Evolutionary conservation across 2,113 vertebrate species (phyloP).

Genomic region (Alces alces): DNA sequence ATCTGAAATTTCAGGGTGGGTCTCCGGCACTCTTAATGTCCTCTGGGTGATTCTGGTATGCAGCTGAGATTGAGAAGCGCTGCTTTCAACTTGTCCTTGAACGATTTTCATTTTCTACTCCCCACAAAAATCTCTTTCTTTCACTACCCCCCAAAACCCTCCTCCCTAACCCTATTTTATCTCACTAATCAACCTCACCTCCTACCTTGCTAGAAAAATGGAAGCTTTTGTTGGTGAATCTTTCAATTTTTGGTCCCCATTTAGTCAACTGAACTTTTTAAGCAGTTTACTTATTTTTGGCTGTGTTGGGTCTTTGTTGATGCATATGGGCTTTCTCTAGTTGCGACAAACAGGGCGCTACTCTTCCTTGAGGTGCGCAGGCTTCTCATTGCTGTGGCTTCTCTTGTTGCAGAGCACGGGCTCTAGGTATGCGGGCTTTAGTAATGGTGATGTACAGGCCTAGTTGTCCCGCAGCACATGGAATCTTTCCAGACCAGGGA

Average conservation of each 20-base stretch:
- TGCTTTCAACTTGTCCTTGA: not conserved
- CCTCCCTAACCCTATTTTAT: not conserved
- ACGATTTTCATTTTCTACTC: not conserved
- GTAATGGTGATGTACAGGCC: not conserved
- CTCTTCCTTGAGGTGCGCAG: not conserved
- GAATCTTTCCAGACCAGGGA: not conserved
- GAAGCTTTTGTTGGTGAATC: not conserved
- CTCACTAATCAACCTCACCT: not conserved
- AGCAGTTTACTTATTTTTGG: not conserved
- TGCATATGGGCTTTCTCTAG: not conserved
- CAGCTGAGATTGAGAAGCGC: not conserved
- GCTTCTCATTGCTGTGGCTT: not conserved
- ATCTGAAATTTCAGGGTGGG: not conserved
- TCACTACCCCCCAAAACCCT: not conserved
- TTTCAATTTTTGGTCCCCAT: not conserved
- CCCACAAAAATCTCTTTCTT: not conserved
- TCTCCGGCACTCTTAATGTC: not conserved
- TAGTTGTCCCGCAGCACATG: not conserved
- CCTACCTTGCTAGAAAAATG: not conserved
- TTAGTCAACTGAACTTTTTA: not conserved
- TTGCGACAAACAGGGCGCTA: accelerated
- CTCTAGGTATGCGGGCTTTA: not conserved
- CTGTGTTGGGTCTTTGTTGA: not conserved
- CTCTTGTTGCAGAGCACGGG: not conserved
- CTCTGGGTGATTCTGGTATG: not conserved